These are phyloP conservation scores for Hypselothyrea guttata DNA, from an alignment of 2,888 invertebrate genomes.

Conservation along the genomic window DNA sequence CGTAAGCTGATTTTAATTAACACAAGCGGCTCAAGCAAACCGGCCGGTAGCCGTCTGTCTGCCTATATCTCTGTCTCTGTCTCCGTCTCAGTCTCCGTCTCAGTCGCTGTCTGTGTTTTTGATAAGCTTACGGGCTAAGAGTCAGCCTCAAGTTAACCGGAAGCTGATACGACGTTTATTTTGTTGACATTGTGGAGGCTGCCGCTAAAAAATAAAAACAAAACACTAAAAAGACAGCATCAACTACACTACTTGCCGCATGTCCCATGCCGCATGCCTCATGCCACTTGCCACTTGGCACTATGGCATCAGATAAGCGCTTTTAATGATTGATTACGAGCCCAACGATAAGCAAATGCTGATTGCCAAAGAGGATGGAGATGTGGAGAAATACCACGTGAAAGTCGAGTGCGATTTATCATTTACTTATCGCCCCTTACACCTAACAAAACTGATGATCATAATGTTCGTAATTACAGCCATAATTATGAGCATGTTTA, in stretches of 20 bases:
- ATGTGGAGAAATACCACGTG: conserved; percentile 17
- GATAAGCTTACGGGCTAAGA: conserved; percentile 47
- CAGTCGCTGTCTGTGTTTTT: conserved; percentile 29
- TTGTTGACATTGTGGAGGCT: conserved; percentile 39
- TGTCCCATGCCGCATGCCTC: conserved; percentile 11
- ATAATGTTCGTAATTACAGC: neutral
- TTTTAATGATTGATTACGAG: conserved; percentile 53
- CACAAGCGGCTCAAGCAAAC: conserved; percentile 43
- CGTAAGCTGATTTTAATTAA: conserved; percentile 64
- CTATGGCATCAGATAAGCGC: conserved; percentile 45
- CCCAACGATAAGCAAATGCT: conserved; percentile 38
- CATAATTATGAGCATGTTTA: neutral
- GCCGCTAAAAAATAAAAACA: conserved; percentile 21
- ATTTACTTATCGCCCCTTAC: conserved; percentile 31
- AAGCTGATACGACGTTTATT: conserved; percentile 35
- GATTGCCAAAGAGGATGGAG: conserved; percentile 44
- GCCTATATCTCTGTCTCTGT: too few species aligned
- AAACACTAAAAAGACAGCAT: neutral
- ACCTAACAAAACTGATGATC: conserved; percentile 1
- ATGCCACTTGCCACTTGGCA: conserved; percentile 11
- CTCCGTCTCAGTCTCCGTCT: too few species aligned
- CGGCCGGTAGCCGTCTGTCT: neutral
- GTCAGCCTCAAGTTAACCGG: conserved; percentile 35
- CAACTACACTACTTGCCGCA: conserved; percentile 3
- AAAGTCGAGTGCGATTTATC: conserved; percentile 35